phyloP scores from a whole-genome alignment of 2,888 invertebrate genomes.

The Drosophila melanosoma region DNA sequence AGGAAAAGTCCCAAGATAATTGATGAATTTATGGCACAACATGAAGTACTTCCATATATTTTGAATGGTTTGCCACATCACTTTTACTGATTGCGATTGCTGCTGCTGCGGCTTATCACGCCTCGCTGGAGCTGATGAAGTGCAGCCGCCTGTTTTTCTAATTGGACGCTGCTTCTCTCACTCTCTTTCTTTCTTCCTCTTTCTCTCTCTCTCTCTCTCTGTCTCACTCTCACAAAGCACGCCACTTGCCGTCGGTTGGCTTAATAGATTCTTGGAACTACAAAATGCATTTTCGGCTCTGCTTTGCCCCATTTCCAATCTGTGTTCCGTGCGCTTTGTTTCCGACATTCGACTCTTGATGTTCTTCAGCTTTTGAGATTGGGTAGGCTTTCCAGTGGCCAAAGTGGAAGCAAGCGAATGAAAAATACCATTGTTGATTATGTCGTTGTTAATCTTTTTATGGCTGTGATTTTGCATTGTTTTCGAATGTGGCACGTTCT shows the following conservation, averaged over 20 bases:
- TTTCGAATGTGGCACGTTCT: constrained; percentile 70
- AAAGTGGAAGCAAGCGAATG: constrained; percentile 2
- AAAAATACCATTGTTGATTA: constrained; percentile 27
- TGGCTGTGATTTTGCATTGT: constrained; percentile 62
- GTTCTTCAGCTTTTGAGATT: constrained; percentile 20
- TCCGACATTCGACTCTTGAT: constrained; percentile 40
- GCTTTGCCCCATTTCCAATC: constrained; percentile 50
- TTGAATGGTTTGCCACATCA: constrained; percentile 40
- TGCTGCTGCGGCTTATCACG: constrained; percentile 45
- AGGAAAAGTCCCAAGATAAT: constrained; percentile 50
- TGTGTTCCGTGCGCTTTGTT: constrained; percentile 29
- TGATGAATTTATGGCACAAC: constrained; percentile 65
- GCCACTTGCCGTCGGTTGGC: constrained; percentile 24
- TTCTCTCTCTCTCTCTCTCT: not conserved
- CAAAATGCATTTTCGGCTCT: constrained; percentile 38
- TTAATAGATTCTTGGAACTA: constrained; percentile 56
- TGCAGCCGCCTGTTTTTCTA: constrained; percentile 48
- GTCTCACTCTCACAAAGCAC: not conserved
- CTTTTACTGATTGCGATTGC: constrained; percentile 52
- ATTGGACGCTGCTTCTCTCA: constrained; percentile 31
- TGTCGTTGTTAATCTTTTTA: constrained; percentile 18
- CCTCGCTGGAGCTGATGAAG: constrained; percentile 42
- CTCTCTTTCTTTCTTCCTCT: not conserved
- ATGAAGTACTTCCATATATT: constrained; percentile 24
- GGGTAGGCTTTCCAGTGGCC: constrained; percentile 11